Evolutionary conservation across 1,140 invertebrate species (phyloP), one percentile per base, ranked within the genome.

Genomic region (Meloidogyne hapla): DNA sequence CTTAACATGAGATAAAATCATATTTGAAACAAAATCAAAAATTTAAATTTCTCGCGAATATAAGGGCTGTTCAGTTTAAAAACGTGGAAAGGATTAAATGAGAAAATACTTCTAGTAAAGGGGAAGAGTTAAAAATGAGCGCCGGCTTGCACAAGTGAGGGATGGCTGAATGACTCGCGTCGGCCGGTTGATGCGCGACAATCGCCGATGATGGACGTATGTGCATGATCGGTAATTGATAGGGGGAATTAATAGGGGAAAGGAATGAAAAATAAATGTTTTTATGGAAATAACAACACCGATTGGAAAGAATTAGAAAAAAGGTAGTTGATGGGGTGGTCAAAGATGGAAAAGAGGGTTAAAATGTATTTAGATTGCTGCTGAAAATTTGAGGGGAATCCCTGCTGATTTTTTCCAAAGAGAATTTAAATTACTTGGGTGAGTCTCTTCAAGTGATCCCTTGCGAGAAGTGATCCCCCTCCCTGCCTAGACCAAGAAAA

Each of bases 191-290:
- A 56, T 56, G 48, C 48, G 48, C 48, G 48, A 56, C 48, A 56
- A 56, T 56, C 48, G 48, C 18, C 48, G 12, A 56, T 56, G 48
- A 56, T 56, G 48, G 48, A 56, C 48, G 8, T n/a, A 56, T 56
- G n/a, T n/a, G 48, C 48, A 56, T 56, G 48, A 56, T 56, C 48
- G 48, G 48, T 56, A 56, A 56, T 56, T 56, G 48, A 56, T 56
- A 56, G 48, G 48, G 48, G 48, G 48, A 21, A 21, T n/a, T n/a
- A n/a, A n/a, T n/a, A 21, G 5, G 18, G n/a, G n/a, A n/a, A 21
- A n/a, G n/a, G 18, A 56, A 21, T n/a, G 18, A 15, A 33, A 56
- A n/a, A n/a, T n/a, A 56, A 56, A 56, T 56, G 48, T 56, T 56
- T 56, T 56, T 33, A 33, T 56, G 18, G n/a, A 56, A 56, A 56